A percentile compares a stretch with the other conserved stretches of the same genome.
Conservation (phyloP, 2,888 invertebrate genomes). For the Chymomyza caudatula region DNA sequence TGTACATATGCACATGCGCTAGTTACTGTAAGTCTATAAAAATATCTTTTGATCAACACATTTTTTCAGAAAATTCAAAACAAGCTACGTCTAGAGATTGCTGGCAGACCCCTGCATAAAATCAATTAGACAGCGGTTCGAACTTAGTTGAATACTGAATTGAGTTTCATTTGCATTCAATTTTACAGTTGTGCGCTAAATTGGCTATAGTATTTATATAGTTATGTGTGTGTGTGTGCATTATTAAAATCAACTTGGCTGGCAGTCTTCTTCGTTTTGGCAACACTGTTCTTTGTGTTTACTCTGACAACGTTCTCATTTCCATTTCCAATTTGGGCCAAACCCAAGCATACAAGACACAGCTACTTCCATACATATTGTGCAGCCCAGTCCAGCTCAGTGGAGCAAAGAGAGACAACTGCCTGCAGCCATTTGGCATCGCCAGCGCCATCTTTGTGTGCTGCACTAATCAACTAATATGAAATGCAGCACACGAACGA, state of each 20-base stretch:
- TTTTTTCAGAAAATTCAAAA: too few species aligned
- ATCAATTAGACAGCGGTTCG: not conserved
- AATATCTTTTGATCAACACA: too few species aligned
- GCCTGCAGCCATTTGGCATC: slow-evolving; percentile 39
- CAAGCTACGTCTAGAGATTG: too few species aligned
- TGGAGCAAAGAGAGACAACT: not conserved
- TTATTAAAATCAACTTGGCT: not conserved
- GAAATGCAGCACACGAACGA: slow-evolving; percentile 41
- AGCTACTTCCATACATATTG: too few species aligned
- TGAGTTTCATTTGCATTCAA: slow-evolving; percentile 64
- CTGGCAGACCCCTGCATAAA: too few species aligned
- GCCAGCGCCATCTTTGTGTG: slow-evolving; percentile 28
- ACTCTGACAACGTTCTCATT: not conserved
- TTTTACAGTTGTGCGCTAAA: slow-evolving; percentile 51
- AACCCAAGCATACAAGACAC: not conserved
- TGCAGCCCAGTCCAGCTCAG: not conserved
- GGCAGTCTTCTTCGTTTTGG: not conserved
- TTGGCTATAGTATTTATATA: slow-evolving; percentile 14
- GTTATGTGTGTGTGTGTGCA: not conserved
- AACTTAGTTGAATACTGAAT: slow-evolving; percentile 17
- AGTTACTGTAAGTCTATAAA: too few species aligned
- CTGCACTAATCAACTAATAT: slow-evolving; percentile 55
- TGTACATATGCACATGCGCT: too few species aligned
- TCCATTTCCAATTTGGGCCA: not conserved
- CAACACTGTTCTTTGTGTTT: not conserved